phyloP scores from a whole-genome alignment of 2,797 vertebrate genomes.

The Takifugu rubripes region DNA sequence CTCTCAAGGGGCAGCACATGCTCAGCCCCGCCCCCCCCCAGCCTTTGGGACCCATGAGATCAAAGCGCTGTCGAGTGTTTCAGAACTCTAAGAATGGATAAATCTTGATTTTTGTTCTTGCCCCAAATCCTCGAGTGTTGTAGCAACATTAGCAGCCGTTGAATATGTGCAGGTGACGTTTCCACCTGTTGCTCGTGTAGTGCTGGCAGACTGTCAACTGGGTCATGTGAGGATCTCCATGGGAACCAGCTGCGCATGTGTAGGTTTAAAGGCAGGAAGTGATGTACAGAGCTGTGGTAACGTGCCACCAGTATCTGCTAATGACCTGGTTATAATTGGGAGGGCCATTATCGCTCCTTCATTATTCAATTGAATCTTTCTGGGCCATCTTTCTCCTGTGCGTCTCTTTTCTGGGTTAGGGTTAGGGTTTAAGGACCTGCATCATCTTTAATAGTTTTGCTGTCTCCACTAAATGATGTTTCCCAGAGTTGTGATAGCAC shows the following conservation, averaged over 20 bases:
- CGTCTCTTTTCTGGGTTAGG: neutral
- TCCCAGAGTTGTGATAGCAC: too few relatives aligned
- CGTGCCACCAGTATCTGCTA: conserved; percentile 61
- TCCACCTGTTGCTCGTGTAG: too few relatives aligned
- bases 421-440: conserved; percentile 1
- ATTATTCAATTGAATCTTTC: conserved; percentile 72
- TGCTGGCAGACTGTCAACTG: neutral
- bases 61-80: too few relatives aligned
- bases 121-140: too few relatives aligned
- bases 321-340: conserved; percentile 74
- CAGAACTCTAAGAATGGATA: too few relatives aligned
- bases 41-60: too few relatives aligned
- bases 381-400: conserved; percentile 5
- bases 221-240: neutral
- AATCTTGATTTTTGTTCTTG: too few relatives aligned
- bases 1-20: too few relatives aligned
- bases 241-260: neutral
- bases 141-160: too few relatives aligned
- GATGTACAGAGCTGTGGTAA: conserved; percentile 21
- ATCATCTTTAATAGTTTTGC: conserved; percentile 2
- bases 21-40: too few relatives aligned
- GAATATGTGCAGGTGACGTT: too few relatives aligned
- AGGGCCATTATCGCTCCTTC: conserved; percentile 70
- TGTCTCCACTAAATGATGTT: too few relatives aligned
- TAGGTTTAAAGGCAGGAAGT: conserved; percentile 2